Percentiles rank a stretch among this genome's conserved stretches.
Conservation (phyloP, 2,888 invertebrate species). For the Tenthredo scrophulariae region DNA sequence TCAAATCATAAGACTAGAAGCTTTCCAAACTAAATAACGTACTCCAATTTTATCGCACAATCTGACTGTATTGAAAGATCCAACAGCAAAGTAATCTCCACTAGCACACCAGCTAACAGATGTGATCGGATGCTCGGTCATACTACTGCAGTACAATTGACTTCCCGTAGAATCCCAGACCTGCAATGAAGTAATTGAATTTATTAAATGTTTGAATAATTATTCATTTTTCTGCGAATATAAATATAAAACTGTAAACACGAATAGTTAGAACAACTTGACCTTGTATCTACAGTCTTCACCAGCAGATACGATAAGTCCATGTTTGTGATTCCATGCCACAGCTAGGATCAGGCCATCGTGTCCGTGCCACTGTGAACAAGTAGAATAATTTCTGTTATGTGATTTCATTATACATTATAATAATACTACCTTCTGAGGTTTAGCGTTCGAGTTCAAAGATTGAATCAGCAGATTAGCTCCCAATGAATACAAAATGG, state of each 20-base stretch:
- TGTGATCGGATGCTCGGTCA: slow-evolving; percentile 95
- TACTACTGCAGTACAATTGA: slow-evolving; percentile 90
- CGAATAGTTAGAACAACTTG: slow-evolving; percentile 49
- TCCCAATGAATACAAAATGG: slow-evolving; percentile 86
- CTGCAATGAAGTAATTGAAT: slow-evolving; percentile 70
- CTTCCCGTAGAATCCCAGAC: slow-evolving; percentile 97
- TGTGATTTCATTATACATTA: slow-evolving; percentile 24
- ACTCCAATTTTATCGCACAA: slow-evolving; percentile 97
- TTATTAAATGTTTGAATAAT: not conserved
- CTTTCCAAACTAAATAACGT: slow-evolving; percentile 72
- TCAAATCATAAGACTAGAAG: not conserved
- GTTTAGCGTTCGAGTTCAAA: slow-evolving; percentile 87
- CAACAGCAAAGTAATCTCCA: slow-evolving; percentile 94
- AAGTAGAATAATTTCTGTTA: slow-evolving; percentile 44
- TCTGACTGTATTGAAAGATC: slow-evolving; percentile 94
- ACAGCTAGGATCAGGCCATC: slow-evolving; percentile 95
- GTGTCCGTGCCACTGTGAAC: slow-evolving; percentile 95
- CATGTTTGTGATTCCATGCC: slow-evolving; percentile 97
- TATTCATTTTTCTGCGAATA: not conserved
- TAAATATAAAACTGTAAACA: not conserved
- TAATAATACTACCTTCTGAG: slow-evolving; percentile 81
- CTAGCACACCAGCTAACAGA: slow-evolving; percentile 94
- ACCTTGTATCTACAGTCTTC: slow-evolving; percentile 96
- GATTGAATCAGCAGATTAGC: slow-evolving; percentile 85
- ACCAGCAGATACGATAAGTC: slow-evolving; percentile 95